Conservation (phyloP, 1,140 invertebrate genomes). For the Melitaea cinxia region DNA sequence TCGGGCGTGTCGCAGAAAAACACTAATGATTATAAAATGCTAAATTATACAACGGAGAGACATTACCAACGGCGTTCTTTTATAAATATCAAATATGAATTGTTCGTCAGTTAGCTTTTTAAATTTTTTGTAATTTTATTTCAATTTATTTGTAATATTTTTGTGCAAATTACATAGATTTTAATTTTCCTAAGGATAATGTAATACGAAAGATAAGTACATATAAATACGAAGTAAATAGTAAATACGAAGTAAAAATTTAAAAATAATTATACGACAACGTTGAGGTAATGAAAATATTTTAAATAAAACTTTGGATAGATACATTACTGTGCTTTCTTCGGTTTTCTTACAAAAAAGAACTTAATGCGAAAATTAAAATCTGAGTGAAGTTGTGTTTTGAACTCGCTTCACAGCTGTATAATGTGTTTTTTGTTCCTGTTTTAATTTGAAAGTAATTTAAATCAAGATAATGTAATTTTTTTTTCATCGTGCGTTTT, state of each 20-base stretch:
- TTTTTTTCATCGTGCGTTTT: constrained; percentile 27
- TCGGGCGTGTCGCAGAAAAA: constrained; percentile 51
- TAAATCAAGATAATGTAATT: constrained; percentile 47
- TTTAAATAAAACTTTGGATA: no score
- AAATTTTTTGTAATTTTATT: background rate
- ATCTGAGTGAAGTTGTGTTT: background rate
- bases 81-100: constrained; percentile 20
- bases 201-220: background rate
- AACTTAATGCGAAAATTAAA: no score
- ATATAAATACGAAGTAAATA: no score
- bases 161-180: background rate
- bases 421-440: constrained; percentile 59
- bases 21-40: constrained; percentile 74
- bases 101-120: background rate
- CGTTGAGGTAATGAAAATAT: no score
- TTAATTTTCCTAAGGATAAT: background rate
- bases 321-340: no score
- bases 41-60: constrained; percentile 64
- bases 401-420: background rate
- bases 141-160: background rate
- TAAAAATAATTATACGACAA: no score
- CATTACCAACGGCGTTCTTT: constrained; percentile 48
- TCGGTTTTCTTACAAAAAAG: no score
- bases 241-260: no score
- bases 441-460: constrained; percentile 55